A percentile compares a stretch with the other conserved stretches of the same genome.
Conservation (phyloP, 2,888 invertebrate species). For the Sepioteuthis lessoniana region DNA sequence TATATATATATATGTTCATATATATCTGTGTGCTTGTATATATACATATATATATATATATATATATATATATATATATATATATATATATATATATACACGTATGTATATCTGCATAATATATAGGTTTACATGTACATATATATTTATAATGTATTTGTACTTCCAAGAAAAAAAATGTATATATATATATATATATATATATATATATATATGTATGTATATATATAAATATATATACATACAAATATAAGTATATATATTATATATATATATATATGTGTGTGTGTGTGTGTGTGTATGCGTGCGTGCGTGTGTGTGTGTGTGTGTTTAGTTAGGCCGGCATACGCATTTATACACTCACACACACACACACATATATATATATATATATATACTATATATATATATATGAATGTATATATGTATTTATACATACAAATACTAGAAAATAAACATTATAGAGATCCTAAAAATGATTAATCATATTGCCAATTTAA, state of each 20-base stretch:
- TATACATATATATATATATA: not conserved
- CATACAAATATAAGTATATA: not conserved
- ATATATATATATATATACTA: no score
- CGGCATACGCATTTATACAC: no score
- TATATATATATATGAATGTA: no score
- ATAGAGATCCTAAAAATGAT: no score
- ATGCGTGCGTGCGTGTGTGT: no score
- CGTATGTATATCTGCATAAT: not conserved
- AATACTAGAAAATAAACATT: no score
- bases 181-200: no score
- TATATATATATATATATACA: not conserved
- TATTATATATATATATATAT: conserved; percentile 12
- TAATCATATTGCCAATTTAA: no score
- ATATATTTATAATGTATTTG: not conserved
- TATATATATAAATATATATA: not conserved
- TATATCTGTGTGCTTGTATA: not conserved
- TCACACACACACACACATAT: no score
- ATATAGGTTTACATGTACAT: not conserved
- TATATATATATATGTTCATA: not conserved
- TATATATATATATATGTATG: not conserved
- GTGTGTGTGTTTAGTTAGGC: no score
- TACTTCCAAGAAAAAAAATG: no score
- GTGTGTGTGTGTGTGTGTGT: not conserved
- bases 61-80: not conserved
- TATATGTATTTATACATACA: no score